Conservation (phyloP, 2,797 vertebrate genomes). For the Clarias platycephalus region DNA sequence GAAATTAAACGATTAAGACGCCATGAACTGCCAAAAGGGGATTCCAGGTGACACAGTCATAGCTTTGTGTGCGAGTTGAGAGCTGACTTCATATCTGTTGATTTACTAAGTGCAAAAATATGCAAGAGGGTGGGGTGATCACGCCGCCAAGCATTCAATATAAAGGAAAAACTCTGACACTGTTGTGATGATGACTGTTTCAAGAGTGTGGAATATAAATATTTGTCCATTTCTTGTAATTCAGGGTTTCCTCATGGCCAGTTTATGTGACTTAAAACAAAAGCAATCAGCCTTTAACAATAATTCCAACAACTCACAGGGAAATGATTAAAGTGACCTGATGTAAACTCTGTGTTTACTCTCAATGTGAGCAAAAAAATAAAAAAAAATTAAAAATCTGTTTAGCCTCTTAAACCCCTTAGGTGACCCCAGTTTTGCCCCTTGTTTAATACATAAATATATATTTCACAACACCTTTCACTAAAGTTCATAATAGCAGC, state of each 20-base stretch:
- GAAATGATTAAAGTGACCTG: not conserved
- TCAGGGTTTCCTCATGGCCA: conserved; percentile 32
- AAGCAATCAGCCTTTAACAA: not conserved
- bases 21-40: not conserved
- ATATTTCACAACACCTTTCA: too few relatives aligned
- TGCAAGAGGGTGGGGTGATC: conserved; percentile 38
- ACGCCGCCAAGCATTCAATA: conserved; percentile 38
- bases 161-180: conserved; percentile 30
- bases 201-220: conserved; percentile 39
- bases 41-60: conserved; percentile 31
- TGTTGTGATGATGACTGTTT: conserved; percentile 11
- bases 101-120: conserved; percentile 47
- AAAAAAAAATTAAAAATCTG: not conserved
- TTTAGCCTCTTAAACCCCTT: not conserved
- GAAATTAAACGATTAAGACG: not conserved
- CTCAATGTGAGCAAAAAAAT: not conserved
- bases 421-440: not conserved
- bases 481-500: not conserved
- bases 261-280: not conserved
- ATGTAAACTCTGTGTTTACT: not conserved
- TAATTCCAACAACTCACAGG: not conserved
- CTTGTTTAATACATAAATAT: not conserved
- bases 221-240: conserved; percentile 46
- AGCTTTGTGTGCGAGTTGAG: not conserved
- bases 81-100: conserved; percentile 36